Percentiles rank a stretch among this genome's conserved stretches.
These are phyloP conservation scores for Hozukius guyotensis DNA, from an alignment of 2,797 vertebrate species.

Conservation along the genomic window DNA sequence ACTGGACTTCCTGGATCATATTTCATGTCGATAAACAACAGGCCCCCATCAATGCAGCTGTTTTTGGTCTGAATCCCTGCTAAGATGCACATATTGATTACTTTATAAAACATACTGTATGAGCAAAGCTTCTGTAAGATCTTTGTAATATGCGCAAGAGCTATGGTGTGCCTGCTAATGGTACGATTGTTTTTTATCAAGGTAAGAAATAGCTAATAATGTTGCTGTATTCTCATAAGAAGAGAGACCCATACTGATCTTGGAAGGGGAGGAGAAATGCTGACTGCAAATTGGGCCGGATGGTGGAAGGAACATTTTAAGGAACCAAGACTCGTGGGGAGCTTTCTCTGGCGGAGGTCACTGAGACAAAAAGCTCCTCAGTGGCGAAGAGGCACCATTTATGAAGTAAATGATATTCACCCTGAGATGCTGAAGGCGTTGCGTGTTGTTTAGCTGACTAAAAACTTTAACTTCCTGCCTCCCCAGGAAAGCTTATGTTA, in stretches of 20 bases:
- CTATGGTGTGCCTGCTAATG: neutral
- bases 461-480: neutral
- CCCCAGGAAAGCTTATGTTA: too few relatives aligned
- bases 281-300: neutral
- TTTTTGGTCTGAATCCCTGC: neutral
- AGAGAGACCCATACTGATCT: neutral
- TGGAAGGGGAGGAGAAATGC: neutral
- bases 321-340: neutral
- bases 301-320: neutral
- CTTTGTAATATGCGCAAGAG: neutral
- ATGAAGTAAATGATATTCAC: neutral
- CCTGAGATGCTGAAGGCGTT: neutral
- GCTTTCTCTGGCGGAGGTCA: neutral
- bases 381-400: neutral
- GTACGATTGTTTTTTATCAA: neutral
- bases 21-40: neutral
- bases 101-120: neutral
- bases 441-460: neutral
- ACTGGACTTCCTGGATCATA: neutral
- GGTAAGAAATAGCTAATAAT: neutral
- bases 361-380: neutral
- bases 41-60: neutral
- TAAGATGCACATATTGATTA: neutral
- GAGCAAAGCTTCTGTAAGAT: neutral
- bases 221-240: neutral